phyloP scores from a whole-genome alignment of 2,888 invertebrate genomes.

The Barypeithes pellucidus region DNA sequence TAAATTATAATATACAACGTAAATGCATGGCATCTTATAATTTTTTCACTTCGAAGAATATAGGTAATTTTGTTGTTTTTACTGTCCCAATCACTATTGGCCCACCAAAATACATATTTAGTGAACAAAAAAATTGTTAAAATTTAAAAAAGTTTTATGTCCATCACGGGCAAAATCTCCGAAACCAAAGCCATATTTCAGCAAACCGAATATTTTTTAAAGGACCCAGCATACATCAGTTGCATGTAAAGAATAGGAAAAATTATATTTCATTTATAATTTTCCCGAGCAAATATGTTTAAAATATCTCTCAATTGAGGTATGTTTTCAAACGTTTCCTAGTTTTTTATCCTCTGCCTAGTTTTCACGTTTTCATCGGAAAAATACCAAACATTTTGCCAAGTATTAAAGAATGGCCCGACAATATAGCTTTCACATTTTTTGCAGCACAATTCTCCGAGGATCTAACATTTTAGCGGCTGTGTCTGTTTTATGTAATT shows the following conservation, averaged over 20 bases:
- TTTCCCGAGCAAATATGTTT: no score
- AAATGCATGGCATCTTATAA: conserved; percentile 5
- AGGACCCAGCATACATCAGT: no score
- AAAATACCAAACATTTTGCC: conserved; percentile 50
- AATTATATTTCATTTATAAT: no score
- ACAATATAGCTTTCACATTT: conserved; percentile 52
- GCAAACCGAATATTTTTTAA: no score
- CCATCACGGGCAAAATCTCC: no score
- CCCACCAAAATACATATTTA: no score
- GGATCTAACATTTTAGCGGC: conserved; percentile 52
- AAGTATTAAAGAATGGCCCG: conserved; percentile 46
- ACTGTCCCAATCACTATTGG: background rate
- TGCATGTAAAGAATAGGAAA: no score
- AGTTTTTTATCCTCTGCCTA: conserved; percentile 32
- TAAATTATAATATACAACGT: conserved; percentile 33
- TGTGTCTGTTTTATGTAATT: conserved; percentile 48
- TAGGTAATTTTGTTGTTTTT: conserved; percentile 12
- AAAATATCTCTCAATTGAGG: background rate
- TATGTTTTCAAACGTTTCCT: conserved; percentile 25
- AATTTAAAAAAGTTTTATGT: no score
- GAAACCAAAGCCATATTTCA: no score
- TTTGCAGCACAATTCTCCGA: conserved; percentile 53
- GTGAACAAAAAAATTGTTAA: no score
- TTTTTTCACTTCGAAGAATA: conserved; percentile 1
- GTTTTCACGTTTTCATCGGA: conserved; percentile 52